A percentile compares a stretch with the other conserved stretches of the same genome.
Conservation (phyloP, 2,888 invertebrate species). For the Hydrotaea cyrtoneurina region DNA sequence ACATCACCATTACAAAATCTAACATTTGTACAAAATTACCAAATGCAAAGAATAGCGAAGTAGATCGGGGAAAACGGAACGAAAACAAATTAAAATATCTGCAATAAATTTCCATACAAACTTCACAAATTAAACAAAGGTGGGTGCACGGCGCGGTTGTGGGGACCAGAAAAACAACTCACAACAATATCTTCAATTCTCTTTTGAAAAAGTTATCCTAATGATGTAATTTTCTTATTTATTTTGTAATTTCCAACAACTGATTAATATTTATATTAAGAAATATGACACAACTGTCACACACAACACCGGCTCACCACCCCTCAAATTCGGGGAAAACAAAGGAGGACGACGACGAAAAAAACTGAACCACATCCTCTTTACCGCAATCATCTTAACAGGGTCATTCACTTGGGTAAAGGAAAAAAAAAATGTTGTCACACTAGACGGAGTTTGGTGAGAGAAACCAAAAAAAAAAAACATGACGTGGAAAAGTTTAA, state of each 20-base stretch:
- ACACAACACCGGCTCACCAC: background rate
- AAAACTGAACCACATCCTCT: background rate
- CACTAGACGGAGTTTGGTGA: background rate
- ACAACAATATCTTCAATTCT: slow-evolving; percentile 14
- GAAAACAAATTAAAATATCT: slow-evolving; percentile 3
- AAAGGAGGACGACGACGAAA: background rate
- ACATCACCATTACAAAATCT: background rate
- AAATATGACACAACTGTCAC: slow-evolving; percentile 35
- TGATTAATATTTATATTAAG: slow-evolving; percentile 43
- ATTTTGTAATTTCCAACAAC: slow-evolving; percentile 40
- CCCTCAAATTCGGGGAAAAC: background rate
- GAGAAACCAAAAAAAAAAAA: too few species aligned
- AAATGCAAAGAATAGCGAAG: background rate
- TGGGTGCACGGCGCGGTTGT: too few species aligned
- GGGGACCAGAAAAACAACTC: background rate
- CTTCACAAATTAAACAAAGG: background rate
- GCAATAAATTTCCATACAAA: slow-evolving; percentile 22
- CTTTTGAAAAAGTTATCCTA: slow-evolving; percentile 15
- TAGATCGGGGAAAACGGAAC: too few species aligned
- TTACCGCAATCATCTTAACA: slow-evolving; percentile 45
- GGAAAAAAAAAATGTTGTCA: slow-evolving; percentile 18
- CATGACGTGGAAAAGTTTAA: slow-evolving; percentile 24
- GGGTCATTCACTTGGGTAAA: slow-evolving; percentile 66
- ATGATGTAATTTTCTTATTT: slow-evolving; percentile 35
- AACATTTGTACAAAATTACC: background rate